Evolutionary conservation across 37 sponge, comb jelly and placozoan genomes (phyloP).

Genomic region (Petrosia ficiformis): DNA sequence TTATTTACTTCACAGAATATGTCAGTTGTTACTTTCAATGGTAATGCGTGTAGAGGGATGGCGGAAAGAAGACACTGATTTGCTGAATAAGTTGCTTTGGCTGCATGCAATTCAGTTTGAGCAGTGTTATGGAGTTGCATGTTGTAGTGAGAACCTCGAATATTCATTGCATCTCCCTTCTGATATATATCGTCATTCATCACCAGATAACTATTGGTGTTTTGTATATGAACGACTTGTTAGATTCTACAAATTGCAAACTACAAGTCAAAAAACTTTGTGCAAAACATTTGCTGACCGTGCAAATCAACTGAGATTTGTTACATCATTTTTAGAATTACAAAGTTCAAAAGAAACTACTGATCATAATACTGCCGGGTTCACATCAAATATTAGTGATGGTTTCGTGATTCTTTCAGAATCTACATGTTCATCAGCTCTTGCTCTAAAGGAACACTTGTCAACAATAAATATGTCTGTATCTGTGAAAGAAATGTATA

Average conservation of each 20-base stretch:
- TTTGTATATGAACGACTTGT: slow-evolving; percentile 36
- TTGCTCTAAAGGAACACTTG: too few species aligned
- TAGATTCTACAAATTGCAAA: slow-evolving; percentile 12
- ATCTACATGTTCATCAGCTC: not conserved
- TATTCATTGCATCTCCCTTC: slow-evolving; percentile 28
- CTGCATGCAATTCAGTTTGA: slow-evolving; percentile 31
- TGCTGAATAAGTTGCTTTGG: slow-evolving; percentile 18
- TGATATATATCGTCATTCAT: slow-evolving; percentile 33
- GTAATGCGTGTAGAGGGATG: too few species aligned
- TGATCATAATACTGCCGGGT: not conserved
- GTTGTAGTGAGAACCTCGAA: slow-evolving; percentile 27
- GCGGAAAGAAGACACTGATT: not conserved
- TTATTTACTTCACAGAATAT: too few species aligned
- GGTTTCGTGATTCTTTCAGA: not conserved
- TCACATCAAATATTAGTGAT: not conserved
- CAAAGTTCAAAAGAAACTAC: not conserved
- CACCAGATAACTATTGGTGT: slow-evolving; percentile 54
- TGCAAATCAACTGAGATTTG: slow-evolving; percentile 23
- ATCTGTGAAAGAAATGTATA: too few species aligned
- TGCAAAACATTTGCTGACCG: slow-evolving; percentile 29
- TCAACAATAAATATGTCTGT: too few species aligned
- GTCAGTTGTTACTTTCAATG: too few species aligned
- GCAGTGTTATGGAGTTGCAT: slow-evolving; percentile 22
- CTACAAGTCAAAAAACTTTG: slow-evolving; percentile 29
- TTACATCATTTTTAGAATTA: slow-evolving; percentile 14